These are phyloP conservation scores for Takifugu rubripes DNA, from an alignment of 2,797 vertebrate species.

Conservation along the genomic window DNA sequence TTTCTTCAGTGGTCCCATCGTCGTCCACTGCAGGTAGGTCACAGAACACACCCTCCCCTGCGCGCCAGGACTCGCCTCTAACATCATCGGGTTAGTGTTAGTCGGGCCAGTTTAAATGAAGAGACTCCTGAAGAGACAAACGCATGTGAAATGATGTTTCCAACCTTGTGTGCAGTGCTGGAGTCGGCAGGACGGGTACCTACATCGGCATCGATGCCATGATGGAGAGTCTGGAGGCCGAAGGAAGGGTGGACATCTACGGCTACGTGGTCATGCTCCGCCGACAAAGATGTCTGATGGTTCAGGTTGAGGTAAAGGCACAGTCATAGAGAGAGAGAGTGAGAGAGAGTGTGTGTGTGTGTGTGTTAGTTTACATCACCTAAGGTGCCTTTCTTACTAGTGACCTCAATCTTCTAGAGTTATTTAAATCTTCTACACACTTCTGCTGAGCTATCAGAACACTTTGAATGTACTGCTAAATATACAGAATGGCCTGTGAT, in stretches of 20 bases:
- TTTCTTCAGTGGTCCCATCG: constrained; percentile 92
- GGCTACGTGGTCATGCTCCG: constrained; percentile 88
- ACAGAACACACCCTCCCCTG: background rate
- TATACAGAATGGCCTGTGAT: too few relatives aligned
- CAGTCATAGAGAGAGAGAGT: background rate
- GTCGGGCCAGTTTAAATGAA: too few relatives aligned
- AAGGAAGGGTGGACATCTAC: constrained; percentile 89
- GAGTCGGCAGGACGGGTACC: constrained; percentile 92
- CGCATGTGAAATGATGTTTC: background rate
- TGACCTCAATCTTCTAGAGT: too few relatives aligned
- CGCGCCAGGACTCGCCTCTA: background rate
- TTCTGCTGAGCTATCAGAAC: too few relatives aligned
- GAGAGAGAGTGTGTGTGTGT: background rate
- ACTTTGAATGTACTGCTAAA: too few relatives aligned
- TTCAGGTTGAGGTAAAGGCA: constrained; percentile 91
- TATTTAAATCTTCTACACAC: too few relatives aligned
- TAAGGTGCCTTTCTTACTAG: too few relatives aligned
- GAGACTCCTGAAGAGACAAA: too few relatives aligned
- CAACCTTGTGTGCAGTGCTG: constrained; percentile 76
- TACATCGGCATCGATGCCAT: constrained; percentile 96
- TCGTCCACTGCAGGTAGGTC: constrained; percentile 91
- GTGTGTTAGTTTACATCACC: too few relatives aligned
- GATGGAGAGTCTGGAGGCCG: constrained; percentile 89
- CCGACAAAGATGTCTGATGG: constrained; percentile 94
- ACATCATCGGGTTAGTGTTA: background rate